Percentiles rank a stretch among this genome's conserved stretches.
These are phyloP conservation scores for Takifugu flavidus DNA, from an alignment of 2,113 vertebrate species.

Conservation along the genomic window DNA sequence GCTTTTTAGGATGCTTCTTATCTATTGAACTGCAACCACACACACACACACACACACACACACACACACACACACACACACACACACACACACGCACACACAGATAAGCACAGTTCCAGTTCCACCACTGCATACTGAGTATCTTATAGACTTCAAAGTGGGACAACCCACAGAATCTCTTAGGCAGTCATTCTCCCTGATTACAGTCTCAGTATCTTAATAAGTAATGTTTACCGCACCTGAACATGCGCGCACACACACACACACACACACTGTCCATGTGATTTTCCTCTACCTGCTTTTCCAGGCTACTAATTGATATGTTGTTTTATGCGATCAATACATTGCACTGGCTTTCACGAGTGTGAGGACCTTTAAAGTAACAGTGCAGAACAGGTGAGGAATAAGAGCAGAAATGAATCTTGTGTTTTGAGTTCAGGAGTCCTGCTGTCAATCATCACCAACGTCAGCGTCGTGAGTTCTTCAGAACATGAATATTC, in stretches of 20 bases:
- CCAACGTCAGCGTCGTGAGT: too few relatives aligned
- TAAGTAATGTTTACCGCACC: conserved; percentile 57
- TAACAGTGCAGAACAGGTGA: too few relatives aligned
- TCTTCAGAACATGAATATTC: too few relatives aligned
- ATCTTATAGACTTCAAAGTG: conserved; percentile 63
- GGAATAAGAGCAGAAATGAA: too few relatives aligned
- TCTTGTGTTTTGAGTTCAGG: too few relatives aligned
- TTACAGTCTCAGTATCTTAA: conserved; percentile 49
- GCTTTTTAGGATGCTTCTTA: conserved; percentile 45
- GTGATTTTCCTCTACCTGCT: too few relatives aligned
- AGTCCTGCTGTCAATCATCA: too few relatives aligned
- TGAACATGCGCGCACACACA: conserved; percentile 54
- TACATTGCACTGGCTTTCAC: too few relatives aligned
- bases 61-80: too few relatives aligned
- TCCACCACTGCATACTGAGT: conserved; percentile 53
- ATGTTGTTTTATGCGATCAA: too few relatives aligned
- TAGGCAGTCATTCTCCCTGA: conserved; percentile 37
- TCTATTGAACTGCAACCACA: conserved; percentile 46
- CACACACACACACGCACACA: conserved; percentile 21
- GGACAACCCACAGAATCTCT: conserved; percentile 43
- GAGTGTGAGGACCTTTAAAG: too few relatives aligned
- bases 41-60: conserved; percentile 26
- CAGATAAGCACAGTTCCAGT: conserved; percentile 68
- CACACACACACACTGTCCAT: conserved; percentile 29
- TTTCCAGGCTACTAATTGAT: too few relatives aligned